Percentiles rank a stretch among this genome's conserved stretches.
These are phyloP conservation scores for Caenorhabditis imperialis DNA, from an alignment of 2,888 invertebrate species.

Conservation along the genomic window DNA sequence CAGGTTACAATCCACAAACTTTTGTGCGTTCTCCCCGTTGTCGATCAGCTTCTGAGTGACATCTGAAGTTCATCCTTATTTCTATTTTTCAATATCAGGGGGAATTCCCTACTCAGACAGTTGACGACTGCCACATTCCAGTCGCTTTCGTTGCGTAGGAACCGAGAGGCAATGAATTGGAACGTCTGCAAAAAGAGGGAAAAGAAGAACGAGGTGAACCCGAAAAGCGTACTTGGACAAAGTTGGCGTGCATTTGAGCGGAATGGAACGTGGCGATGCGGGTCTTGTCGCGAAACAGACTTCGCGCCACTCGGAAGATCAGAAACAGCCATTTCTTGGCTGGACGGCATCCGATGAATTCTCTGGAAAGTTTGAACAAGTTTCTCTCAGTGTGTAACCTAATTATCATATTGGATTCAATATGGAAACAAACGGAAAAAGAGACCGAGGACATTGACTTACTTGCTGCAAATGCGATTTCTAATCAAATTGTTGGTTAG, in stretches of 20 bases:
- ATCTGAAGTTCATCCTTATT: slow-evolving; percentile 15
- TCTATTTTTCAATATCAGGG: not conserved
- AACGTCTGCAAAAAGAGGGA: slow-evolving; percentile 17
- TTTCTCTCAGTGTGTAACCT: too few species aligned
- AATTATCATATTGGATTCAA: too few species aligned
- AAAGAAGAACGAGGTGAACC: not conserved
- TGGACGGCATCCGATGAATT: slow-evolving; percentile 39
- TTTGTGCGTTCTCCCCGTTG: slow-evolving; percentile 40
- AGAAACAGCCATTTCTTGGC: slow-evolving; percentile 46
- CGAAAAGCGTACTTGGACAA: slow-evolving; percentile 16
- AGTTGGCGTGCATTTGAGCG: slow-evolving; percentile 24
- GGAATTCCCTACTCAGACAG: slow-evolving; percentile 34
- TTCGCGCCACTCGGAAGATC: slow-evolving; percentile 40
- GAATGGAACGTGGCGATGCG: slow-evolving; percentile 43
- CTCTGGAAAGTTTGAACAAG: slow-evolving; percentile 25
- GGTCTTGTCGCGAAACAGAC: slow-evolving; percentile 39
- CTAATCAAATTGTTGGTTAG: slow-evolving; percentile 29
- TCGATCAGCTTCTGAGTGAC: slow-evolving; percentile 57
- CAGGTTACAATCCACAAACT: slow-evolving; percentile 52
- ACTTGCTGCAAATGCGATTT: slow-evolving; percentile 48
- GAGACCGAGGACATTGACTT: not conserved
- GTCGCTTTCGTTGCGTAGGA: slow-evolving; percentile 37
- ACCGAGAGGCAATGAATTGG: slow-evolving; percentile 44
- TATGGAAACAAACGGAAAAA: too few species aligned
- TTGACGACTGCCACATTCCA: slow-evolving; percentile 37